Conservation (phyloP, 2,888 invertebrate genomes). For the Plagiodera versicolora region DNA sequence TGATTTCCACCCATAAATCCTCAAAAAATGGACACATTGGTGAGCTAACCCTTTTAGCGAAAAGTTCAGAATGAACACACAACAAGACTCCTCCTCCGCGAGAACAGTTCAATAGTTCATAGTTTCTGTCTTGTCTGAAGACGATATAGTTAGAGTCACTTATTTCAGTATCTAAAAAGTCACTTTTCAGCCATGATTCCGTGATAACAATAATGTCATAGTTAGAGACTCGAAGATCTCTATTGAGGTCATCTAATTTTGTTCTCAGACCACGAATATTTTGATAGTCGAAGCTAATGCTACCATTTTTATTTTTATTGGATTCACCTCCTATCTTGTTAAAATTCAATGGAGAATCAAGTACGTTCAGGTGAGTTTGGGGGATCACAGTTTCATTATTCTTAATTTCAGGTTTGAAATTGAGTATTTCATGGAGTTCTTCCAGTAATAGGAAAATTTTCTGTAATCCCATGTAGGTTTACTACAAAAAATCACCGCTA, state of each 20-base stretch:
- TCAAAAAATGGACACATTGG: neutral
- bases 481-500: constrained; percentile 6
- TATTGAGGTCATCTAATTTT: neutral
- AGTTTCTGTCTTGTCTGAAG: constrained; percentile 5
- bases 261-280: neutral
- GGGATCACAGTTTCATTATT: neutral
- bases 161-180: neutral
- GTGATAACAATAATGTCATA: neutral
- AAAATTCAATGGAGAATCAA: neutral
- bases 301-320: neutral
- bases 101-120: neutral
- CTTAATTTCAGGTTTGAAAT: neutral
- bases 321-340: neutral
- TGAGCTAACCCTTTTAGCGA: neutral
- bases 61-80: neutral
- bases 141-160: neutral
- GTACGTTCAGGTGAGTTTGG: neutral
- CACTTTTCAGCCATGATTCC: neutral
- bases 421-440: neutral
- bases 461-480: constrained; percentile 8
- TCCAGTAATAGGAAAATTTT: neutral
- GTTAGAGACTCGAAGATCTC: neutral
- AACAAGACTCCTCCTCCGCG: constrained; percentile 4
- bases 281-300: neutral
- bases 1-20: constrained; percentile 6